Percentiles rank a stretch among this genome's conserved stretches.
Conservation (phyloP, 2,113 vertebrate genomes). For the Polyodon spathula region DNA sequence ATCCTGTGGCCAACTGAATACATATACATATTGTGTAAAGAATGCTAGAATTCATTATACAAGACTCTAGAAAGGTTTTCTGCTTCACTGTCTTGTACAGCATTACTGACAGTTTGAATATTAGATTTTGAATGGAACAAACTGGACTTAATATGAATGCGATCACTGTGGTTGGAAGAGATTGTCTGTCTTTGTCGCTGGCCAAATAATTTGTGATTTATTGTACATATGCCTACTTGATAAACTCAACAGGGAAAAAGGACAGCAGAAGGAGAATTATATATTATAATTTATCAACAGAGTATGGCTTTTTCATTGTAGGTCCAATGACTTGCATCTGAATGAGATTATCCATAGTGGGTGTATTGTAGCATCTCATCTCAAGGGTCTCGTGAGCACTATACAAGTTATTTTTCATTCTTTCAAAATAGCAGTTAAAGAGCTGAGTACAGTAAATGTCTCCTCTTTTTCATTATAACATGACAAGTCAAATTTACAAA, state of each 20-base stretch:
- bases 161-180: conserved; percentile 28
- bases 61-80: conserved; percentile 14
- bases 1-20: conserved; percentile 17
- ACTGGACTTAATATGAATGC: conserved; percentile 31
- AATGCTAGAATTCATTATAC: conserved; percentile 19
- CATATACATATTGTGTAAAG: conserved; percentile 11
- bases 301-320: conserved; percentile 5
- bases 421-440: too few species aligned
- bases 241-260: conserved; percentile 1
- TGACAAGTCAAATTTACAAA: too few species aligned
- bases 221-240: conserved; percentile 11
- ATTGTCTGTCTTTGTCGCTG: conserved; percentile 16
- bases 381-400: too few species aligned
- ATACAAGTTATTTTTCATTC: too few species aligned
- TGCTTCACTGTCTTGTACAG: conserved; percentile 10
- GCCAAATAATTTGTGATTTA: conserved; percentile 19
- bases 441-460: too few species aligned
- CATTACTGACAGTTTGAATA: conserved; percentile 25
- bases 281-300: conserved; percentile 7
- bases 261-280: too few species aligned
- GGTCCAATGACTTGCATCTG: neutral
- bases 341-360: too few species aligned
- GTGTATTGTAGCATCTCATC: too few species aligned
- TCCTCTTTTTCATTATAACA: too few species aligned
- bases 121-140: conserved; percentile 35